These are phyloP conservation scores for Cryptus armator DNA, from an alignment of 2,888 invertebrate genomes.

Conservation along the genomic window DNA sequence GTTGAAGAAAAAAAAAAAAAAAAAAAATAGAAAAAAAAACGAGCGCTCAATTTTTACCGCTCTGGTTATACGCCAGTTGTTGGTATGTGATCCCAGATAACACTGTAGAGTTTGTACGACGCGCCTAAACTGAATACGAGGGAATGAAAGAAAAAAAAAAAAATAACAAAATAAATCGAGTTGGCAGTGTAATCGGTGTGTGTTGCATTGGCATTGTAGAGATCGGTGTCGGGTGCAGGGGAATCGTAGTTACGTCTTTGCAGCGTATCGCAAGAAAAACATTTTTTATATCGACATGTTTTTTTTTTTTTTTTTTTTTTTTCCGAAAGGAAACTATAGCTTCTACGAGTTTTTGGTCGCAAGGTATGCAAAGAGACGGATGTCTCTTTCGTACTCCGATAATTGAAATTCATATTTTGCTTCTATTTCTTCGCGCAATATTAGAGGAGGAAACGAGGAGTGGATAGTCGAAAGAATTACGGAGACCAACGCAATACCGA, in stretches of 20 bases:
- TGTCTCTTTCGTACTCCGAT: neutral
- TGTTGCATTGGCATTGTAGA: constrained; percentile 65
- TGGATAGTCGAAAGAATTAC: constrained; percentile 10
- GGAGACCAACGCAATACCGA: constrained; percentile 58
- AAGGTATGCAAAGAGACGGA: neutral
- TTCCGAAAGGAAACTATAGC: neutral
- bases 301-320: neutral
- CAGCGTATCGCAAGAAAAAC: neutral
- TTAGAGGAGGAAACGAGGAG: neutral
- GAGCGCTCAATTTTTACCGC: constrained; percentile 72
- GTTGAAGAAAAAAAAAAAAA: constrained; percentile 2
- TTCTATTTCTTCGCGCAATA: neutral
- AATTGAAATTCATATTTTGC: neutral
- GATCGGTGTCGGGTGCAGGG: constrained; percentile 36
- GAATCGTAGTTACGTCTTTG: neutral
- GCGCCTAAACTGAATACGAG: constrained; percentile 63
- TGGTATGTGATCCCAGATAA: constrained; percentile 64
- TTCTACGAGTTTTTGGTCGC: neutral
- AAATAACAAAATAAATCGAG: constrained; percentile 47
- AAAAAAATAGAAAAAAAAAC: constrained; percentile 41
- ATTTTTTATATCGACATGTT: neutral
- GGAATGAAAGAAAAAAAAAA: constrained; percentile 39
- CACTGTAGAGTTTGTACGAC: constrained; percentile 63
- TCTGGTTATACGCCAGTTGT: constrained; percentile 62
- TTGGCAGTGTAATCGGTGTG: constrained; percentile 65